Evolutionary conservation across 1,140 invertebrate species (phyloP), one percentile per base, ranked within the genome.

Genomic region (Schlechtendalia chinensis): DNA sequence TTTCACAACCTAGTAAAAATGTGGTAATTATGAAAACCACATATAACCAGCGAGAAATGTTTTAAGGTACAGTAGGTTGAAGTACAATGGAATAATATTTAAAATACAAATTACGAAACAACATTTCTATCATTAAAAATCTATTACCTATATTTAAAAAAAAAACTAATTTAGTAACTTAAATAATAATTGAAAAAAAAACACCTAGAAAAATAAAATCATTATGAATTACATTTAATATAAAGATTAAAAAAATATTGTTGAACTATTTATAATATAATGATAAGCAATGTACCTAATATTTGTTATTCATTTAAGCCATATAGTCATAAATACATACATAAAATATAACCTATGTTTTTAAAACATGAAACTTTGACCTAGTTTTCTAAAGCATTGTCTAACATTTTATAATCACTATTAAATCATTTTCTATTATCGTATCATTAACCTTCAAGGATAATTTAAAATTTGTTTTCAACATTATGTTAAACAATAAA

Each of bases 41-140:
- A n/a, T 24, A 50, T 45, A 72, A 71, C 19, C 24, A 54, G 12
- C 0, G 29, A 45, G 63, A 67, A 67, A 39, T 19, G 3, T 39
- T 39, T 3, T 50, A 50, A 50, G 47, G 53, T 54, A 54, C 12
- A 39, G 32, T 54, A 54, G 16, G 53, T 54, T 16, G 53, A 6
- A 69, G 1, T 24, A 47, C n/a, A 69, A 47, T 69, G 16, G n/a
- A 69, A 47, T 47, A 69, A 47, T 39, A 69, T 69, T 69, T 67
- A 67, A 39, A 67, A 67, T 67, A 67, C 11, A 45, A 67, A 67
- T 67, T 22, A 45, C 22, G 22, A 67, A 67, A 14, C 11, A 67
- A 47, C 39, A 22, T 22, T 22, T 67, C 11, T 47, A 67, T 67
- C n/a, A 24, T 17, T 29, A 61, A 61, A 27, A 61, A 3, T 22